Percentiles rank a stretch among this genome's conserved stretches.
Evolutionary conservation across 2,113 vertebrate species (phyloP).

Genomic region (Tachuris rubrigastra): DNA sequence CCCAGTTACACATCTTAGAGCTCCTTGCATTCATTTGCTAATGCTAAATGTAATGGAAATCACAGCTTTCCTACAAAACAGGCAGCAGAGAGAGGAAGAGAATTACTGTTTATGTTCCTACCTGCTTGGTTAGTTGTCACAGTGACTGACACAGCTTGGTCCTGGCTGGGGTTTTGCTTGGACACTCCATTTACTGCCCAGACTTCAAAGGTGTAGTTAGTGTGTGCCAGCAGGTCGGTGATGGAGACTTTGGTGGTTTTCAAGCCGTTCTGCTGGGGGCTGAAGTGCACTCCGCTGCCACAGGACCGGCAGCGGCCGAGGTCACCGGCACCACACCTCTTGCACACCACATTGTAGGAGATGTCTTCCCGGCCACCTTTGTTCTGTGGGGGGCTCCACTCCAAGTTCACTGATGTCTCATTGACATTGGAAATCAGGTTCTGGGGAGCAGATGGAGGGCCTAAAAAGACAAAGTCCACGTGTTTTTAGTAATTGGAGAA

Average conservation of each 20-base stretch:
- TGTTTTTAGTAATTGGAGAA: neutral
- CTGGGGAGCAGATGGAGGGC: conserved; percentile 90
- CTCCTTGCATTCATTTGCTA: neutral
- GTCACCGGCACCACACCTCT: conserved; percentile 83
- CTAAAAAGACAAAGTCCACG: conserved; percentile 56
- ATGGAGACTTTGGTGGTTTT: conserved; percentile 90
- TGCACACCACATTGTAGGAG: conserved; percentile 93
- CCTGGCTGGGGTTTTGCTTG: conserved; percentile 87
- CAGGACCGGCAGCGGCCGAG: conserved; percentile 86
- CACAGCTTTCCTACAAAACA: neutral
- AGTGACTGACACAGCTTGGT: conserved; percentile 92
- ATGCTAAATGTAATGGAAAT: neutral
- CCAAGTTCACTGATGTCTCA: conserved; percentile 95
- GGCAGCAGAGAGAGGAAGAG: neutral
- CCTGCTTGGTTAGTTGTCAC: conserved; percentile 99
- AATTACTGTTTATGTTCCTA: conserved; percentile 62
- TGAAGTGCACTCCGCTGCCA: conserved; percentile 90
- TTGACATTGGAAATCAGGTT: conserved; percentile 98
- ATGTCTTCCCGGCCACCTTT: conserved; percentile 91
- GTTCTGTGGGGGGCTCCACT: conserved; percentile 91
- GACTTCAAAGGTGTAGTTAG: conserved; percentile 98
- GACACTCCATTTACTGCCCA: conserved; percentile 97
- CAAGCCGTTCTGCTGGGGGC: conserved; percentile 90
- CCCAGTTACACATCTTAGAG: neutral
- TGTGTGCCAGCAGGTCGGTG: conserved; percentile 95